Evolutionary conservation across 2,888 invertebrate species (phyloP).

Genomic region (Oxycera nigricornis): DNA sequence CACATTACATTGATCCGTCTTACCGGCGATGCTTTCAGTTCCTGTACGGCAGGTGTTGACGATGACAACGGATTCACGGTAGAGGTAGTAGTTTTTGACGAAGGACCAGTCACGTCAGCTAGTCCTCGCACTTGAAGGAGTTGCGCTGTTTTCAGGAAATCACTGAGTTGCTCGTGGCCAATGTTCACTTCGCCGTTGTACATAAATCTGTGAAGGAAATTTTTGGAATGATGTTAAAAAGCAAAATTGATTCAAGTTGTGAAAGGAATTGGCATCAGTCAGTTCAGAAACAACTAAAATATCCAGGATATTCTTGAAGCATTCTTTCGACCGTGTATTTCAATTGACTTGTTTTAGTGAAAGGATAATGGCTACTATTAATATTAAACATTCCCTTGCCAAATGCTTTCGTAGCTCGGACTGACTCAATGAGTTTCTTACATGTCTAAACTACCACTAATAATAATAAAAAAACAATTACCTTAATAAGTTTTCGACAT

Average conservation of each 20-base stretch:
- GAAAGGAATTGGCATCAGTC: too few species aligned
- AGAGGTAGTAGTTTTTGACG: constrained; percentile 46
- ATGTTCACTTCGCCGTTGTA: constrained; percentile 92
- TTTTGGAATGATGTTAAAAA: too few species aligned
- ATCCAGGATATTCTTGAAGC: too few species aligned
- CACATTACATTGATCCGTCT: constrained; percentile 56
- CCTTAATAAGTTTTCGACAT: constrained; percentile 86
- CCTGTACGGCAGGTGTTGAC: constrained; percentile 58
- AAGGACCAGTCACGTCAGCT: constrained; percentile 72
- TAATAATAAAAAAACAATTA: constrained; percentile 55
- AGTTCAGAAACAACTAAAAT: too few species aligned
- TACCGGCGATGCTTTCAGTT: constrained; percentile 62
- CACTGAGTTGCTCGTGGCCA: constrained; percentile 84
- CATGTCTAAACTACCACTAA: background rate
- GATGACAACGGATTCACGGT: constrained; percentile 49
- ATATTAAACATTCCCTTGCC: too few species aligned
- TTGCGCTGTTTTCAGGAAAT: constrained; percentile 86
- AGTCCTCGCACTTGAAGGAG: constrained; percentile 85
- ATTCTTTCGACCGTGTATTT: too few species aligned
- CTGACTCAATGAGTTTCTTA: too few species aligned
- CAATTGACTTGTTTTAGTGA: too few species aligned
- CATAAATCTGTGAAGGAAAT: constrained; percentile 73
- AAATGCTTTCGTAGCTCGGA: too few species aligned
- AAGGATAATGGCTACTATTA: too few species aligned
- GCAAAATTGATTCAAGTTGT: too few species aligned